Base-by-base conservation (phyloP, 1,140 invertebrate genomes). In the Tribolium madens region DNA sequence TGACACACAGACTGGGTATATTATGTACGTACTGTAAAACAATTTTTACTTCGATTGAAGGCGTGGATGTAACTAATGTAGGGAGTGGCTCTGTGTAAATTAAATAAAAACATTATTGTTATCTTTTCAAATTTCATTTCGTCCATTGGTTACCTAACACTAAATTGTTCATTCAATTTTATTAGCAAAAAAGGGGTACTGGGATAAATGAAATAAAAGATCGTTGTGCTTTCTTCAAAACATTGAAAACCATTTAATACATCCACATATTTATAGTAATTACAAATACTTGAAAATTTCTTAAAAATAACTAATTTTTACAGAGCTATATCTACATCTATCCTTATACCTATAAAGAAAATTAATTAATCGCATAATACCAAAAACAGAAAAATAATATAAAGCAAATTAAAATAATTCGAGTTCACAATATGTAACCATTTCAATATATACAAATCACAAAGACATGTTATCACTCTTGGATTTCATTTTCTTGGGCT, bases 401-500 rank as follows among this genome's bases (percentile, higher is more conserved):
- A 60, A 75, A 79, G 77, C 75, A 73, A 76, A 77, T 80, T 74
- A 36, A 60, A 79, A 68, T 75, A 76, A 80, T 76, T 76, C 68
- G 74, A 74, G 77, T 76, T 74, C 70, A 52, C 69, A 78, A 78
- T 78, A 57, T 57, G 12, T 64, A 79, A 81, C 75, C 76, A 78
- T 76, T 76, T 70, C 74, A 76, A 17, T 82, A 81, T 78, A 36
- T 81, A 81, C 80, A 82, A 75, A 81, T 81, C 76, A 80, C 72
- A 81, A 81, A 82, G 64, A 79, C 64, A 53, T 71, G 71, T 79
- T 88, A 88, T 90, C 88, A 90, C 87, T 90, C 89, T 80, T 88
- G 87, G 79, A 90, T 86, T 78, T 91, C 89, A 31, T 86, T 85
- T 80, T 91, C 89, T 78, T 89, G 88, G 71, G 87, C 85, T 76